Conservation (phyloP, 92 coral and sea anemone genomes). For the Paramuricea clavata region DNA sequence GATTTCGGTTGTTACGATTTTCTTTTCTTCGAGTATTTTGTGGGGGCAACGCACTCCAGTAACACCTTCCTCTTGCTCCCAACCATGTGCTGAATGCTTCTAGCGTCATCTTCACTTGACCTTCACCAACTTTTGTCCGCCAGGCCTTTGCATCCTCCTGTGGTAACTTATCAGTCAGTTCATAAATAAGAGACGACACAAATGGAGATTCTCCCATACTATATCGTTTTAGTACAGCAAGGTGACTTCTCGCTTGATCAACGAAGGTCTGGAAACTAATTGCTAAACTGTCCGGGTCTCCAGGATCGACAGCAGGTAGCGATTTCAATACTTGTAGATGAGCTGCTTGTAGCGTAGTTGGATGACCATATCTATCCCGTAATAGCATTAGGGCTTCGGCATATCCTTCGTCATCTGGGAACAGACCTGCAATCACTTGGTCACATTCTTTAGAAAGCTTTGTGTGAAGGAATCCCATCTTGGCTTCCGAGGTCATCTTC, state of each 20-base stretch:
- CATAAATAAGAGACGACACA: constrained; percentile 29
- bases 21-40: not conserved
- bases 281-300: not conserved
- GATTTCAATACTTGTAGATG: constrained; percentile 28
- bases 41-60: constrained; percentile 46
- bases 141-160: constrained; percentile 47
- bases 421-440: constrained; percentile 33
- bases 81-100: constrained; percentile 30
- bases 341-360: constrained; percentile 34
- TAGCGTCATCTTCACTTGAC: constrained; percentile 24
- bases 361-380: constrained; percentile 40
- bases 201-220: constrained; percentile 37
- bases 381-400: constrained; percentile 34
- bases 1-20: not conserved
- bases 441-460: constrained; percentile 27
- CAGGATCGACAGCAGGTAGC: not conserved
- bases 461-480: constrained; percentile 39
- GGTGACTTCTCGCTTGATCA: constrained; percentile 40
- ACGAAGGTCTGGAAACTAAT: constrained; percentile 20
- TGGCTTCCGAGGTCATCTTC: constrained; percentile 36
- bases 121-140: constrained; percentile 32
- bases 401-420: constrained; percentile 41
- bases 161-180: constrained; percentile 34
- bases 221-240: constrained; percentile 26
- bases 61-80: constrained; percentile 39